Conservation (phyloP, 2,888 invertebrate species). For the Nasonia oneida region DNA sequence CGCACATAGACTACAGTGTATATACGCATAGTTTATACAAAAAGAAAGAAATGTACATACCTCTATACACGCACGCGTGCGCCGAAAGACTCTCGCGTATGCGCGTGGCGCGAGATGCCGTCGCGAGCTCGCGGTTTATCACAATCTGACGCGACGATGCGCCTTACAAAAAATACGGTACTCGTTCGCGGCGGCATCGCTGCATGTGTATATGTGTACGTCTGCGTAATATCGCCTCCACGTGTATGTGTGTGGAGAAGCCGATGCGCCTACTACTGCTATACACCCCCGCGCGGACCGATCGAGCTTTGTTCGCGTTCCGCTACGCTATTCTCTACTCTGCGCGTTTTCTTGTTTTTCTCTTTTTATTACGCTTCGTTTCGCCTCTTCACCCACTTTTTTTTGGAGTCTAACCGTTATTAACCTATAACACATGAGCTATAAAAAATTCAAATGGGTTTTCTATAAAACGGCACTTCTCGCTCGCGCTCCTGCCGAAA, state of each 20-base stretch:
- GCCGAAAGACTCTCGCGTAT: not conserved
- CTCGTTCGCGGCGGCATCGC: slow-evolving; percentile 71
- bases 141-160: slow-evolving; percentile 76
- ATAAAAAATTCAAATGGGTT: slow-evolving; percentile 56
- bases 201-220: not conserved
- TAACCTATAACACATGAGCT: slow-evolving; percentile 53
- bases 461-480: slow-evolving; percentile 11
- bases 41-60: slow-evolving; percentile 22
- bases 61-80: not conserved
- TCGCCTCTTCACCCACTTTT: slow-evolving; percentile 33
- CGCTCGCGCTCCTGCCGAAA: not conserved
- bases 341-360: slow-evolving; percentile 2
- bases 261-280: not conserved
- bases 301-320: not conserved
- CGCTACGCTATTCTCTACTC: not conserved
- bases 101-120: slow-evolving; percentile 64
- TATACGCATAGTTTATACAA: slow-evolving; percentile 5
- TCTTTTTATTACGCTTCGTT: not conserved
- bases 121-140: slow-evolving; percentile 76
- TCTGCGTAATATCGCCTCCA: not conserved
- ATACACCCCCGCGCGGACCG: not conserved
- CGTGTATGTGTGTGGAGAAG: not conserved
- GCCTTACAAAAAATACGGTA: slow-evolving; percentile 79
- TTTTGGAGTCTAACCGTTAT: slow-evolving; percentile 25
- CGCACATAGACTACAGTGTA: not conserved